Evolutionary conservation across 1,140 invertebrate species (phyloP).

Genomic region (Drosophila tani): DNA sequence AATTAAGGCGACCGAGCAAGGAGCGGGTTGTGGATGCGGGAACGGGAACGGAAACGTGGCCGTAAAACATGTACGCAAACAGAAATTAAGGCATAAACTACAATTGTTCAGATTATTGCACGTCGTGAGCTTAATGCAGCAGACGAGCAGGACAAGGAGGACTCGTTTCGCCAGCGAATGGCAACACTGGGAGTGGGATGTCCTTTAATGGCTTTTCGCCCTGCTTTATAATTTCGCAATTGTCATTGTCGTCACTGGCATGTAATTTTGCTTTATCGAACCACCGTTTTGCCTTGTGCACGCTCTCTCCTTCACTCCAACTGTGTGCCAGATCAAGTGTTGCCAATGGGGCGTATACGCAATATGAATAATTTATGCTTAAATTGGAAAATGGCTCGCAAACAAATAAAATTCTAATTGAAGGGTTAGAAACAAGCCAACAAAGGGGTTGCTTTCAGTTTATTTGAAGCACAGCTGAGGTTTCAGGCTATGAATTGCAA

Average conservation of each 20-base stretch:
- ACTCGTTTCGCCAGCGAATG: slow-evolving; percentile 19
- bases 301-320: not conserved
- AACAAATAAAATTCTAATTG: slow-evolving; percentile 59
- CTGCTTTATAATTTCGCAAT: slow-evolving; percentile 54
- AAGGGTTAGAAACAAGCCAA: slow-evolving; percentile 17
- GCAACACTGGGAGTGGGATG: slow-evolving; percentile 8
- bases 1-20: slow-evolving; percentile 67
- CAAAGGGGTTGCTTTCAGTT: slow-evolving; percentile 13
- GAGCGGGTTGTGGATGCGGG: not conserved
- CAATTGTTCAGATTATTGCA: slow-evolving; percentile 70
- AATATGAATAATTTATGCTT: slow-evolving; percentile 74
- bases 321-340: slow-evolving; percentile 15
- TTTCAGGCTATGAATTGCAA: not conserved
- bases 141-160: slow-evolving; percentile 25
- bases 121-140: slow-evolving; percentile 64
- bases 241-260: slow-evolving; percentile 45
- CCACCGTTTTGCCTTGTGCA: slow-evolving; percentile 7
- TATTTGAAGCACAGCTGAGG: slow-evolving; percentile 2
- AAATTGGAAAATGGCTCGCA: slow-evolving; percentile 62
- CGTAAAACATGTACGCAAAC: slow-evolving; percentile 54
- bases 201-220: slow-evolving; percentile 51
- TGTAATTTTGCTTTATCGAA: slow-evolving; percentile 49
- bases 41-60: slow-evolving; percentile 5
- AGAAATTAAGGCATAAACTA: slow-evolving; percentile 70
- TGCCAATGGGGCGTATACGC: slow-evolving; percentile 65